Base-by-base conservation (phyloP, 2,797 vertebrate genomes). In the Rhinogobio ventralis region DNA sequence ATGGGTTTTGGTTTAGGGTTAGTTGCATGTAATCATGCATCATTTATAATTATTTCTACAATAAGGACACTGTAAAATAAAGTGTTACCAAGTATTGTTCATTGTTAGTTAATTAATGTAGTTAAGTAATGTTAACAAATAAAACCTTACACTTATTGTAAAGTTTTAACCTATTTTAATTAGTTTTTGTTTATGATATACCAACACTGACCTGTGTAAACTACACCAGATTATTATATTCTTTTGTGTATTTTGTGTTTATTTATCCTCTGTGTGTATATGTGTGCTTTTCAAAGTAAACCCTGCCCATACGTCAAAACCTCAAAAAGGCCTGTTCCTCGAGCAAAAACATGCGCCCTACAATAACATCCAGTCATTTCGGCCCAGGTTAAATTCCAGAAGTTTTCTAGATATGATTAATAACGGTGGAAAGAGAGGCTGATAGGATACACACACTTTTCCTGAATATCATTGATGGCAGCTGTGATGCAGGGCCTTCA, bases 371-470 rank as follows among this genome's bases (percentile, higher is more conserved):
- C 64, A 81, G 79, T 85, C 86, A 89, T 89, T 85, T 88, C 84
- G 76, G 85, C 0, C 62, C 81, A 49, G 85, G 82, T 89, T 86
- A 90, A 84, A 80, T 80, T 53, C 23, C 84, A 88, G 83, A 81
- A 90, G 86, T 79, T 87, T 88, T 83, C 89, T 68, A 74, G 25
- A 33, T 36, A 79, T 90, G 90, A 92, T 92, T 84, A 91, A 93
- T 86, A 86, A 85, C 23, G 19, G 0, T 36, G 25, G 53, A 83
- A 53, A 57, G 79, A 66, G 60, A 77, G 68, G 74, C 23, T 87
- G 90, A 89, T 89, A 86, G 30, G 86, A 87, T 60, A 83, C 87
- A 85, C 9, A 60, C 73, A 87, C 74, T 57, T 87, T 89, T 76
- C 20, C 76, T 89, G 87, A 66, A 88, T 87, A 89, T 64, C 81